Percentiles rank a stretch among this genome's conserved stretches.
These are phyloP conservation scores for Dromas ardeola DNA, from an alignment of 2,113 vertebrate genomes.

Conservation along the genomic window DNA sequence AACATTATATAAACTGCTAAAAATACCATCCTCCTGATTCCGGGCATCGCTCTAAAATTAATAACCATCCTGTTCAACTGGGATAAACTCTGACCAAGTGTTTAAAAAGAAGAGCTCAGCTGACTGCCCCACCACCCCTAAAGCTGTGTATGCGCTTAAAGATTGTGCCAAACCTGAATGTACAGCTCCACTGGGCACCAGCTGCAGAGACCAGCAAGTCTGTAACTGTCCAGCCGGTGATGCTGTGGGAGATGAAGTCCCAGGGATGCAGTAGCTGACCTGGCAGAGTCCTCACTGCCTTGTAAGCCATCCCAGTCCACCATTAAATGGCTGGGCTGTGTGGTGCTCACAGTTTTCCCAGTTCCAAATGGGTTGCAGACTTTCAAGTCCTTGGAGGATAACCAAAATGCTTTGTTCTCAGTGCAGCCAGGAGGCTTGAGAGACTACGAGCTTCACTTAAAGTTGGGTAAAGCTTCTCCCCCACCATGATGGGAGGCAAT, in stretches of 20 bases:
- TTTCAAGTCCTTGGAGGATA: not conserved
- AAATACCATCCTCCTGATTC: not conserved
- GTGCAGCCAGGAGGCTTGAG: not conserved
- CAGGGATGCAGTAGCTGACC: not conserved
- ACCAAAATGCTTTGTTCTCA: not conserved
- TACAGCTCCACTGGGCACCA: not conserved
- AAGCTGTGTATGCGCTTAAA: not conserved
- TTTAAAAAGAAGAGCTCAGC: not conserved
- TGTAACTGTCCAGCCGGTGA: not conserved
- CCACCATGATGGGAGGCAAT: not conserved
- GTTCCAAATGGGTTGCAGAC: not conserved
- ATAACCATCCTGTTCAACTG: too few species aligned
- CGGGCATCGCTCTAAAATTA: not conserved
- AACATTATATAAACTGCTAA: not conserved
- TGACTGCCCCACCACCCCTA: not conserved
- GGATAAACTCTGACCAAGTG: not conserved
- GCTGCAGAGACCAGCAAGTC: not conserved
- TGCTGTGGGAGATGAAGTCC: not conserved
- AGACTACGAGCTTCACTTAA: not conserved
- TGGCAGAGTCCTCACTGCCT: not conserved
- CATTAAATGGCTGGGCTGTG: not conserved
- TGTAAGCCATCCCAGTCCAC: not conserved
- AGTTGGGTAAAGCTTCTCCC: not conserved
- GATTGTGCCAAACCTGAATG: accelerated
- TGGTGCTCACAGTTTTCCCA: not conserved